phyloP scores from a whole-genome alignment of 2,113 vertebrate genomes.

The Platysternon megacephalum region DNA sequence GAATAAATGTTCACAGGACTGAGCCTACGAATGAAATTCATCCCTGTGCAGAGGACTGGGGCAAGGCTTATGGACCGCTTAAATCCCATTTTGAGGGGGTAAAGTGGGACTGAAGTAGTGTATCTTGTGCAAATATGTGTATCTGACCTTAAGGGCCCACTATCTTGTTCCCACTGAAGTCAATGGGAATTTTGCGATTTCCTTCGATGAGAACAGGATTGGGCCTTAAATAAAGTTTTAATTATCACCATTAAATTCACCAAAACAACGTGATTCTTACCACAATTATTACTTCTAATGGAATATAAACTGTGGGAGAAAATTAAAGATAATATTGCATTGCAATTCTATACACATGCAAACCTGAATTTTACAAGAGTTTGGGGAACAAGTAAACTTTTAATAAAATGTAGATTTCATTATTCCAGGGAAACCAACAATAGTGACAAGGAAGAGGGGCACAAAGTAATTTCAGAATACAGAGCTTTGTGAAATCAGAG shows the following conservation, averaged over 20 bases:
- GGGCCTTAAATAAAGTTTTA: background rate
- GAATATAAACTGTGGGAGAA: background rate
- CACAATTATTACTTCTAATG: background rate
- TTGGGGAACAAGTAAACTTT: background rate
- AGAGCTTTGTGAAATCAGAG: background rate
- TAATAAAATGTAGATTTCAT: background rate
- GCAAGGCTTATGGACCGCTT: background rate
- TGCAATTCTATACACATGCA: background rate
- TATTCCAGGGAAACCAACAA: background rate
- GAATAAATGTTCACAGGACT: background rate
- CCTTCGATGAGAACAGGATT: background rate
- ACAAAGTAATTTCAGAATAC: background rate
- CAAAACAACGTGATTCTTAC: background rate
- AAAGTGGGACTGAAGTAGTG: background rate
- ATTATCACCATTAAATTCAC: background rate
- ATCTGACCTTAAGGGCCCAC: background rate
- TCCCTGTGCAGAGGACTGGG: background rate
- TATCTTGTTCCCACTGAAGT: background rate
- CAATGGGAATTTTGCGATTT: background rate
- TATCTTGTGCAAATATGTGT: no score
- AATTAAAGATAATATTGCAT: background rate
- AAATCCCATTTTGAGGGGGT: background rate
- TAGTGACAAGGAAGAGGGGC: background rate
- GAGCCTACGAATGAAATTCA: background rate
- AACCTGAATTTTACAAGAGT: background rate